A percentile compares a stretch with the other conserved stretches of the same genome.
Conservation (phyloP, 2,888 invertebrate species). For the Lasioglossum calceatum region DNA sequence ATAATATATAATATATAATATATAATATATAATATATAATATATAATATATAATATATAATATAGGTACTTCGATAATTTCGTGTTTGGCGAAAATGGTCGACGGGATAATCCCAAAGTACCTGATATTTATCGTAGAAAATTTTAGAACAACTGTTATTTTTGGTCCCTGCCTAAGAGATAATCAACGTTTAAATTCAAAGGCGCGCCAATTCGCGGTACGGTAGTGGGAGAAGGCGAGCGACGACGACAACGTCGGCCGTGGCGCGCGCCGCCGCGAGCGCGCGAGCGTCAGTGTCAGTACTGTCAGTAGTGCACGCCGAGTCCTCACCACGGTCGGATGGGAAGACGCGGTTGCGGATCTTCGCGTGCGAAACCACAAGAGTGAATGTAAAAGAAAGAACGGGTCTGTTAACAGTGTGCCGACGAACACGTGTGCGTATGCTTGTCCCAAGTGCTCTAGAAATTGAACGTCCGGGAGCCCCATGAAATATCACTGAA, state of each 20-base stretch:
- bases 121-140: no score
- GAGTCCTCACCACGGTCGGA: slow-evolving; percentile 17
- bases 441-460: slow-evolving; percentile 38
- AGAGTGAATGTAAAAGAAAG: neutral
- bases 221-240: neutral
- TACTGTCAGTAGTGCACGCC: neutral
- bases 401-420: slow-evolving; percentile 1
- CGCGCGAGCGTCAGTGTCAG: neutral
- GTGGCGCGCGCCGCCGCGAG: neutral
- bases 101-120: no score
- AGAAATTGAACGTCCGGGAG: slow-evolving; percentile 49
- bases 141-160: no score
- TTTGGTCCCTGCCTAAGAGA: neutral
- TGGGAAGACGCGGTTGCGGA: neutral
- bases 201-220: neutral
- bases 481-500: neutral
- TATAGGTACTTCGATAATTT: no score
- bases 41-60: no score
- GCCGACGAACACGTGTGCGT: slow-evolving; percentile 39
- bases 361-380: neutral
- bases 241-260: neutral
- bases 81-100: no score
- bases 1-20: no score
- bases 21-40: no score
- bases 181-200: neutral